These are phyloP conservation scores for Lota lota DNA, from an alignment of 2,113 vertebrate genomes.

Conservation along the genomic window DNA sequence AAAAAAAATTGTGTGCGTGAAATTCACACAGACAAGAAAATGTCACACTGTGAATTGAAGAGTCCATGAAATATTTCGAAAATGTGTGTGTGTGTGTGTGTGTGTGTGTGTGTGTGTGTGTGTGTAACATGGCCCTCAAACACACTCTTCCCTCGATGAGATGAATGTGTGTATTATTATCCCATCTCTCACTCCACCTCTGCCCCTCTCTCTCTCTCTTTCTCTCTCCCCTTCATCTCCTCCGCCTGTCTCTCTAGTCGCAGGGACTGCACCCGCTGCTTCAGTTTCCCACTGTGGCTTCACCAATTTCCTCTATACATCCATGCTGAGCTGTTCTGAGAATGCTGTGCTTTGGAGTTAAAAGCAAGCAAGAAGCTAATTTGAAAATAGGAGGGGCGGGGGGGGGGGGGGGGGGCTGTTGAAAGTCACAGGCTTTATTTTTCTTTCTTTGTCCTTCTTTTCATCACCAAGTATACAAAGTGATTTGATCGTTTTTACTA, in stretches of 20 bases:
- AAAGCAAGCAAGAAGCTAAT: conserved; percentile 27
- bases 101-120: too few species aligned
- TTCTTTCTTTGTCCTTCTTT: neutral
- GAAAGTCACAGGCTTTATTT: conserved; percentile 29
- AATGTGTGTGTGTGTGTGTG: too few species aligned
- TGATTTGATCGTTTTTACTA: too few species aligned
- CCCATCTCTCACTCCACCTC: conserved; percentile 12
- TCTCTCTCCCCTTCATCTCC: too few species aligned
- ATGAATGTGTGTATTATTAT: conserved; percentile 26
- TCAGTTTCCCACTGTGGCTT: conserved; percentile 20
- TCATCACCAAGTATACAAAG: too few species aligned
- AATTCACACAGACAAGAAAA: too few species aligned
- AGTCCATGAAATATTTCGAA: too few species aligned
- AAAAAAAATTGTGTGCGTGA: too few species aligned
- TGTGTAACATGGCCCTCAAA: neutral
- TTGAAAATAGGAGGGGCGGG: conserved; percentile 30
- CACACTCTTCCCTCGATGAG: conserved; percentile 28
- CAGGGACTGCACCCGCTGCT: neutral
- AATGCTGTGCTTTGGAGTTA: neutral
- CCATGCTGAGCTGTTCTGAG: neutral
- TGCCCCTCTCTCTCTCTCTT: neutral
- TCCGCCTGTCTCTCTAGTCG: conserved; percentile 7
- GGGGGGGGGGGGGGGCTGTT: too few species aligned
- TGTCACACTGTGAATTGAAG: too few species aligned
- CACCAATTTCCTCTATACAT: conserved; percentile 22